phyloP scores from a whole-genome alignment of 1,140 invertebrate species.

The Zaprionus nigranus region DNA sequence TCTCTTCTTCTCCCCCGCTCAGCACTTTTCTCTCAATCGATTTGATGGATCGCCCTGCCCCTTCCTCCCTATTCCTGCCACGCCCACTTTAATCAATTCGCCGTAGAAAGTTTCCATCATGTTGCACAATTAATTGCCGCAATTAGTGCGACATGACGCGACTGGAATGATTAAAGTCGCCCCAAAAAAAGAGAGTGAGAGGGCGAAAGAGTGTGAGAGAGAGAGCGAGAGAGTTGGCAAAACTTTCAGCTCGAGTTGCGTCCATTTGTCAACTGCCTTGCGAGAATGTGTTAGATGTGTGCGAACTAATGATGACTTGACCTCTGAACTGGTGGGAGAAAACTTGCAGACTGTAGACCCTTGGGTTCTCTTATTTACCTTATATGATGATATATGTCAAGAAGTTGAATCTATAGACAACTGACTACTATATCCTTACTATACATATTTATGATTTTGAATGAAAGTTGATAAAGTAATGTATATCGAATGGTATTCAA shows the following conservation, averaged over 20 bases:
- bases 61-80: not conserved
- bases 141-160: constrained; percentile 69
- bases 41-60: constrained; percentile 28
- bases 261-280: not conserved
- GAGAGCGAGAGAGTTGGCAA: not conserved
- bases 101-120: constrained; percentile 47
- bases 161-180: constrained; percentile 56
- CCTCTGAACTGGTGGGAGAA: not conserved
- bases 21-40: constrained; percentile 43
- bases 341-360: not conserved
- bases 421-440: too few relatives aligned
- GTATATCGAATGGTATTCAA: too few relatives aligned
- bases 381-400: too few relatives aligned
- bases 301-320: not conserved
- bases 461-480: too few relatives aligned
- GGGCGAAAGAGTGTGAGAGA: not conserved
- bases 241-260: constrained; percentile 1
- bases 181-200: not conserved
- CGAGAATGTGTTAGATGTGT: not conserved
- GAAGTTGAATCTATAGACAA: too few relatives aligned
- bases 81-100: constrained; percentile 42
- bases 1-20: not conserved
- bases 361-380: too few relatives aligned
- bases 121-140: constrained; percentile 65
- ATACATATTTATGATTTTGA: too few relatives aligned